These are phyloP conservation scores for Rostratula benghalensis DNA, from an alignment of 2,113 vertebrate genomes.

Conservation along the genomic window DNA sequence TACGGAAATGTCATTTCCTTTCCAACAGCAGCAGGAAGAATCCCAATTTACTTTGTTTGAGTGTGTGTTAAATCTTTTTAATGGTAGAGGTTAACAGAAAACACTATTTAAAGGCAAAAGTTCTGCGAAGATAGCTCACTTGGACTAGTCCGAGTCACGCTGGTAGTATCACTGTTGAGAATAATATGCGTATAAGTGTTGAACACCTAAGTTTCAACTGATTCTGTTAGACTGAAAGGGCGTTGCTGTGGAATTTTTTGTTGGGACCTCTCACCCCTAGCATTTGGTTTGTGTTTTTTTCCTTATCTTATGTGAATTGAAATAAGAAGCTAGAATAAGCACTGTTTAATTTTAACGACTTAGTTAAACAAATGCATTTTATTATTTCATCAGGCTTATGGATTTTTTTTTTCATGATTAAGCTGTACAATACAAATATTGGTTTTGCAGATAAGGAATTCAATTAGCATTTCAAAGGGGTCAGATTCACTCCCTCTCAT, in stretches of 20 bases:
- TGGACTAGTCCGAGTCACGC: accelerated
- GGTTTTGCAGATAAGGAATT: constrained; percentile 51
- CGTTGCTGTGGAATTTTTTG: not conserved
- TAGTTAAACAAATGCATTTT: constrained; percentile 54
- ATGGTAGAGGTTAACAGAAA: not conserved
- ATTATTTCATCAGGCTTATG: constrained; percentile 35
- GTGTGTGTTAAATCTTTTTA: not conserved
- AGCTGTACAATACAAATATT: constrained; percentile 46
- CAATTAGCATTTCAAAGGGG: constrained; percentile 62
- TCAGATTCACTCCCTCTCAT: not conserved
- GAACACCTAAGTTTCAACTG: not conserved
- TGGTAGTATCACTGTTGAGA: not conserved
- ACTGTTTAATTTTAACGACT: constrained; percentile 40
- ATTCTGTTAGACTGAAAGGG: not conserved
- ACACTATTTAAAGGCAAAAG: not conserved
- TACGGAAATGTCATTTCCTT: not conserved
- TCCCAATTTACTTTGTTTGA: not conserved
- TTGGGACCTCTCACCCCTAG: not conserved
- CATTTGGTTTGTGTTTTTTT: not conserved
- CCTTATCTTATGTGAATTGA: not conserved
- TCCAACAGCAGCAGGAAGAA: not conserved
- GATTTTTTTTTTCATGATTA: not conserved
- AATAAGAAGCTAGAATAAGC: constrained; percentile 5
- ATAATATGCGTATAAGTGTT: not conserved
- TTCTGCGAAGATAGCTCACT: not conserved